Conservation (phyloP, 2,888 invertebrate species). For the Mythimna pallens region DNA sequence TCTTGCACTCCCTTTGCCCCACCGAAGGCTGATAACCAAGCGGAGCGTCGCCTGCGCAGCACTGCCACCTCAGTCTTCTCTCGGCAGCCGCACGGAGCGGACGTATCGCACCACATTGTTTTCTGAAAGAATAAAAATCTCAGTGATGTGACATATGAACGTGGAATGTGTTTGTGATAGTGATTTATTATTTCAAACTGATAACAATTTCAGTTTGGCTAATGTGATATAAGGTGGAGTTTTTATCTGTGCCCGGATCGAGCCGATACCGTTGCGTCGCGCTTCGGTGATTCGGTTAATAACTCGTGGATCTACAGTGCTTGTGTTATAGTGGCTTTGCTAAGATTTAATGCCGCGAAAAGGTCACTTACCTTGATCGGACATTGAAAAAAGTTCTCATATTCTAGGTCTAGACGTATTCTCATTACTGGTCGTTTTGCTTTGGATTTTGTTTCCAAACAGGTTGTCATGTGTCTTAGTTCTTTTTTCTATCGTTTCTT, state of each 20-base stretch:
- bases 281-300: constrained; percentile 88
- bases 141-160: constrained; percentile 75
- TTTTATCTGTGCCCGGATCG: constrained; percentile 73
- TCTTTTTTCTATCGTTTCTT: constrained; percentile 48
- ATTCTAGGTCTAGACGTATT: constrained; percentile 46
- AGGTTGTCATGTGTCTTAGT: constrained; percentile 63
- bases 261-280: constrained; percentile 85
- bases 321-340: constrained; percentile 83
- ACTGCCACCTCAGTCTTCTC: constrained; percentile 83
- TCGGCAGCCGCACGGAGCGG: constrained; percentile 72
- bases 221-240: constrained; percentile 71
- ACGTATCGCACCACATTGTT: constrained; percentile 69
- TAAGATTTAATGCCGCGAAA: constrained; percentile 86
- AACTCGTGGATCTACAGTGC: constrained; percentile 86
- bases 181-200: constrained; percentile 69
- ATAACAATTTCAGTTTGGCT: constrained; percentile 71
- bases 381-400: constrained; percentile 67
- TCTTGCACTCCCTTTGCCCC: constrained; percentile 80
- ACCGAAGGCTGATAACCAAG: constrained; percentile 87
- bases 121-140: constrained; percentile 59
- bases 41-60: constrained; percentile 85
- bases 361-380: constrained; percentile 89
- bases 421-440: constrained; percentile 56
- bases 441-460: constrained; percentile 70
- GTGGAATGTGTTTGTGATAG: constrained; percentile 68